phyloP scores from a whole-genome alignment of 2,797 vertebrate genomes.

The Thunnus albacares region DNA sequence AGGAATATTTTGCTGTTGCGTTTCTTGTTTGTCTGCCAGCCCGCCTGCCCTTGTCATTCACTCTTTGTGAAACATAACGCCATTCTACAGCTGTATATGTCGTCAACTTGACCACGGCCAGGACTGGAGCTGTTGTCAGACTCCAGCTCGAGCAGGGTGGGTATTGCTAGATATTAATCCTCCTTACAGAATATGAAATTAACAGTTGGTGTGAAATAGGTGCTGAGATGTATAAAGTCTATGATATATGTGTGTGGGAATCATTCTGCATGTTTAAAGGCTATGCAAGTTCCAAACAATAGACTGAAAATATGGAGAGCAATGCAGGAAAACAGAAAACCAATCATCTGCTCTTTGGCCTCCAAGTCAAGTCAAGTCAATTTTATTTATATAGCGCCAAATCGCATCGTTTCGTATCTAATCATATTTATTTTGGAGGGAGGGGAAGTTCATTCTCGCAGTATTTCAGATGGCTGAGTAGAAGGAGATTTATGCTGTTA shows the following conservation, averaged over 20 bases:
- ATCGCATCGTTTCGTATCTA: conserved; percentile 25
- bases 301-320: conserved; percentile 30
- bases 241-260: conserved; percentile 28
- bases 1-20: conserved; percentile 54
- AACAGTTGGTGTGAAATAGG: conserved; percentile 44
- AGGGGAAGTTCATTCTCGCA: conserved; percentile 28
- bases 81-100: conserved; percentile 83
- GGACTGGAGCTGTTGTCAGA: conserved; percentile 34
- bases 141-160: conserved; percentile 24
- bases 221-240: conserved; percentile 15
- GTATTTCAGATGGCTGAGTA: conserved; percentile 22
- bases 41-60: conserved; percentile 87
- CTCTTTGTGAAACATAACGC: conserved; percentile 82
- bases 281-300: conserved; percentile 16
- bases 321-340: conserved; percentile 50
- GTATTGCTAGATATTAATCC: conserved; percentile 36
- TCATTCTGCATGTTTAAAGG: conserved; percentile 19
- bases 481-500: conserved; percentile 17
- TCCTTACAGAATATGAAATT: conserved; percentile 28
- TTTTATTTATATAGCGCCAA: no score
- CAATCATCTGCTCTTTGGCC: conserved; percentile 40
- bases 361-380: no score
- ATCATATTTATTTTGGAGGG: conserved; percentile 45
- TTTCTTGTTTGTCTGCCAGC: conserved; percentile 62
- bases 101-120: conserved; percentile 51